These are phyloP conservation scores for Muntiacus muntjak DNA, from an alignment of 2,113 vertebrate genomes.

Conservation along the genomic window DNA sequence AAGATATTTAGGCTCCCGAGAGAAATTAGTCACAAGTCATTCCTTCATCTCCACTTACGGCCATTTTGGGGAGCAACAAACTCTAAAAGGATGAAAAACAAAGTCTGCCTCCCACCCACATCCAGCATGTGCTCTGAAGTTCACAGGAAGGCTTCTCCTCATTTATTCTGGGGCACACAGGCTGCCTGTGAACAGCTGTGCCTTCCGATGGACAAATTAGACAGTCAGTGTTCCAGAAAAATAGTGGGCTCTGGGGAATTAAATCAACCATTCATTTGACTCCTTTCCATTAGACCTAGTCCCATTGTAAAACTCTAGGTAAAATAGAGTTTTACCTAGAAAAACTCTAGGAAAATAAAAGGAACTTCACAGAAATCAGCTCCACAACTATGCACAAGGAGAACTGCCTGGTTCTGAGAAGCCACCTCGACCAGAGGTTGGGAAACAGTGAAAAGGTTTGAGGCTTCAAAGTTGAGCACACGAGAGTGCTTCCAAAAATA, in stretches of 20 bases:
- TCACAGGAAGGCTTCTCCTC: slow-evolving; percentile 2
- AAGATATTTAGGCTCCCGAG: slow-evolving; percentile 11
- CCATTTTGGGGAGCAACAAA: slow-evolving; percentile 34
- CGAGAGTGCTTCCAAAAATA: background rate
- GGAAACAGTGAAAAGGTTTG: background rate
- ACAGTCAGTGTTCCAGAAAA: background rate
- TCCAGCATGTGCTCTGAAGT: background rate
- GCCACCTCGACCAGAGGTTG: background rate
- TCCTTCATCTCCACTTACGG: slow-evolving; percentile 34
- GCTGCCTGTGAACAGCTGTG: slow-evolving; percentile 11
- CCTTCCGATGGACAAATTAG: background rate
- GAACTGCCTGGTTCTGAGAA: background rate
- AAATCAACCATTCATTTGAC: background rate
- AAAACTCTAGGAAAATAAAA: background rate
- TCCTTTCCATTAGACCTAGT: background rate
- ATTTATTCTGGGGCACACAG: background rate
- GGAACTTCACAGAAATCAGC: background rate
- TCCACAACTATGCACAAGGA: background rate
- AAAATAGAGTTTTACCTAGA: background rate
- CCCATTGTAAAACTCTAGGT: background rate
- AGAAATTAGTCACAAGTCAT: slow-evolving; percentile 30
- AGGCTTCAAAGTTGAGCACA: background rate
- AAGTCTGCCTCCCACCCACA: background rate
- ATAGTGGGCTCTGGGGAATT: background rate
- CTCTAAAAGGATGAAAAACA: slow-evolving; percentile 34